Conservation (phyloP, 2,888 invertebrate species). For the Tenthredo amoena region DNA sequence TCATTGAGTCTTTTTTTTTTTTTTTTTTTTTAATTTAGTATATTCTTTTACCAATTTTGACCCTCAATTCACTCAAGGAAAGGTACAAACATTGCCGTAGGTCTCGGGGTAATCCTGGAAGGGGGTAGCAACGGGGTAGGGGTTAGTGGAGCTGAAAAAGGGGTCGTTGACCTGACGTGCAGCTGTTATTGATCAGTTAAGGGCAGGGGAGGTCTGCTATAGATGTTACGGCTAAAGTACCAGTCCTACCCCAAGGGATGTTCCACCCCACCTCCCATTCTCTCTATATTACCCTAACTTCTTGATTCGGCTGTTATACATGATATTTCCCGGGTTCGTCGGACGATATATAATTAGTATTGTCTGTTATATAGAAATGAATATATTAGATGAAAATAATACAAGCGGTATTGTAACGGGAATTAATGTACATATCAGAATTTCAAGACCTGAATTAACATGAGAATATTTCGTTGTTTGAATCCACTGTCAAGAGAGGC, state of each 20-base stretch:
- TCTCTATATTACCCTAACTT: constrained; percentile 37
- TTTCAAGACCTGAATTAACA: not conserved
- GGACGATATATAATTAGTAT: not conserved
- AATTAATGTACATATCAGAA: no score
- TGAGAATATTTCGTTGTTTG: no score
- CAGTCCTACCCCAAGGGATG: constrained; percentile 68
- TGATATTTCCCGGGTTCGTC: not conserved
- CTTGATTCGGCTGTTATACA: constrained; percentile 22
- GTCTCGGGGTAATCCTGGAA: constrained; percentile 17
- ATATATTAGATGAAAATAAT: not conserved
- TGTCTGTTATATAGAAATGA: not conserved
- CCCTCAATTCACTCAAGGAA: not conserved
- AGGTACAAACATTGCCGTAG: constrained; percentile 34
- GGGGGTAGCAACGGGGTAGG: constrained; percentile 16
- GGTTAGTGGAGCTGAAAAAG: constrained; percentile 57
- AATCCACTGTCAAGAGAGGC: no score
- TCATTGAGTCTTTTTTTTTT: no score
- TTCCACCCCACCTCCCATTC: constrained; percentile 43
- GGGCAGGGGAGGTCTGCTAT: constrained; percentile 65
- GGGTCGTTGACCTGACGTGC: constrained; percentile 74
- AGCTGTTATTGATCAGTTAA: constrained; percentile 76
- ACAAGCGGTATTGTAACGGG: not conserved
- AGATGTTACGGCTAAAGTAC: constrained; percentile 57
- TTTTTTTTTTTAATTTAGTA: no score
- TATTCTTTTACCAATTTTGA: not conserved